phyloP scores from a whole-genome alignment of 1,140 invertebrate species.

The Pogonognathellus flavescens region DNA sequence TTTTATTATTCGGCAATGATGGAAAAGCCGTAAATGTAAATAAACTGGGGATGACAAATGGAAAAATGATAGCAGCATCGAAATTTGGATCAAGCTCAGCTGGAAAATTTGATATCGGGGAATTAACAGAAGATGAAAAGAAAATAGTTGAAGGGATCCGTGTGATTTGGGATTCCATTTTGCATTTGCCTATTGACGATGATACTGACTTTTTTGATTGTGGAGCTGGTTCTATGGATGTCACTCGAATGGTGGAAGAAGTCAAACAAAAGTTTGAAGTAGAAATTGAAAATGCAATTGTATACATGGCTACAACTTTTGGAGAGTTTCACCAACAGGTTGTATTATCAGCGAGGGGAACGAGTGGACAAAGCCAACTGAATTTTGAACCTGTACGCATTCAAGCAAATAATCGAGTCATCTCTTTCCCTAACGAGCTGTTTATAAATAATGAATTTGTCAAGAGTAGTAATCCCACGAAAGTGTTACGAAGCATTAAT shows the following conservation, averaged over 20 bases:
- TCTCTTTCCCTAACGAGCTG: conserved; percentile 88
- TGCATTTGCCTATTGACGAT: conserved; percentile 82
- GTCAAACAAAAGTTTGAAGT: conserved; percentile 86
- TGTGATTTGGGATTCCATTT: conserved; percentile 87
- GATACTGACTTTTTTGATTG: conserved; percentile 92
- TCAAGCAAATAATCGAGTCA: conserved; percentile 84
- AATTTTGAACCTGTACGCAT: conserved; percentile 82
- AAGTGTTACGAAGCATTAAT: conserved; percentile 81
- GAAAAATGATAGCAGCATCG: conserved; percentile 86
- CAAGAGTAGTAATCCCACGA: conserved; percentile 73
- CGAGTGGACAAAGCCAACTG: conserved; percentile 70
- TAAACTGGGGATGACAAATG: conserved; percentile 80
- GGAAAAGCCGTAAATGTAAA: conserved; percentile 81
- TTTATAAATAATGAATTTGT: conserved; percentile 94
- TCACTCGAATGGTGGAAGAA: conserved; percentile 93
- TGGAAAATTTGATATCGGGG: conserved; percentile 73
- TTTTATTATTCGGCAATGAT: conserved; percentile 85
- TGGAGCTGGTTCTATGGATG: conserved; percentile 96
- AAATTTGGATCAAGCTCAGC: conserved; percentile 81
- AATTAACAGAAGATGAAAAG: conserved; percentile 84
- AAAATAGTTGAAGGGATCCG: conserved; percentile 75
- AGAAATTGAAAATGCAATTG: conserved; percentile 87
- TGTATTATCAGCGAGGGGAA: conserved; percentile 78
- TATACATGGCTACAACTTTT: conserved; percentile 93
- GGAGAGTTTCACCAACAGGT: conserved; percentile 82